These are phyloP conservation scores for Helogale parvula DNA, from an alignment of 2,113 vertebrate species.

Conservation along the genomic window DNA sequence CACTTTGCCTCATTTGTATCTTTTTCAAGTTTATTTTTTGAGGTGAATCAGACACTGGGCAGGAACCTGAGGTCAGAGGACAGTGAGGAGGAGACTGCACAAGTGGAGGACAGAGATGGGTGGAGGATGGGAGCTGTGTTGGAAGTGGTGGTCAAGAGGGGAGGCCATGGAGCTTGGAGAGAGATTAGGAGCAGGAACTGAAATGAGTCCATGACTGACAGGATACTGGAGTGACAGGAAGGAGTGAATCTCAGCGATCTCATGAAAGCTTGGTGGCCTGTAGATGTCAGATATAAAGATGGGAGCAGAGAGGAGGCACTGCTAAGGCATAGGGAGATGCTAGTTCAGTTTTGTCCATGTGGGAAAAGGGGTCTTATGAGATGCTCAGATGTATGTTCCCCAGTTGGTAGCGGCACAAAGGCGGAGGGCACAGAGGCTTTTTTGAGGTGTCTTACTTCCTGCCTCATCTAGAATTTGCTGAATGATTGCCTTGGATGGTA, in stretches of 20 bases:
- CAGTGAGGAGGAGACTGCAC: not conserved
- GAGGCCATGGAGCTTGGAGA: not conserved
- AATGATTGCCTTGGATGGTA: not conserved
- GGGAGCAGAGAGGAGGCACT: not conserved
- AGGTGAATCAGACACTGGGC: not conserved
- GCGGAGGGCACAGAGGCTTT: not conserved
- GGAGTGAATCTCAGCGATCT: not conserved
- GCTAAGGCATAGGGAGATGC: not conserved
- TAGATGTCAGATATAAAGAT: not conserved
- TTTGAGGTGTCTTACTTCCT: not conserved
- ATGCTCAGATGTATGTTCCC: not conserved
- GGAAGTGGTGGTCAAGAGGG: not conserved
- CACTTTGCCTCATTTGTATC: not conserved
- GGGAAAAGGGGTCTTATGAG: not conserved
- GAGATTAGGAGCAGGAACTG: not conserved
- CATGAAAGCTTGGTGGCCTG: not conserved
- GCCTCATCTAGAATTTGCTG: not conserved
- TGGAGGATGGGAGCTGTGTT: not conserved
- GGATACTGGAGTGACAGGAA: not conserved
- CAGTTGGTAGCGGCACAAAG: constrained; percentile 3
- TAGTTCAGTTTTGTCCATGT: not conserved
- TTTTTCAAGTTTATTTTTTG: not conserved
- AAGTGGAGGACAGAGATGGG: not conserved
- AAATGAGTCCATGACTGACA: too few relatives aligned
- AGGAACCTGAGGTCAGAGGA: not conserved